Percentiles rank a stretch among this genome's conserved stretches.
Evolutionary conservation across 2,113 vertebrate genomes (phyloP).

Genomic region (Lanius ludovicianus): DNA sequence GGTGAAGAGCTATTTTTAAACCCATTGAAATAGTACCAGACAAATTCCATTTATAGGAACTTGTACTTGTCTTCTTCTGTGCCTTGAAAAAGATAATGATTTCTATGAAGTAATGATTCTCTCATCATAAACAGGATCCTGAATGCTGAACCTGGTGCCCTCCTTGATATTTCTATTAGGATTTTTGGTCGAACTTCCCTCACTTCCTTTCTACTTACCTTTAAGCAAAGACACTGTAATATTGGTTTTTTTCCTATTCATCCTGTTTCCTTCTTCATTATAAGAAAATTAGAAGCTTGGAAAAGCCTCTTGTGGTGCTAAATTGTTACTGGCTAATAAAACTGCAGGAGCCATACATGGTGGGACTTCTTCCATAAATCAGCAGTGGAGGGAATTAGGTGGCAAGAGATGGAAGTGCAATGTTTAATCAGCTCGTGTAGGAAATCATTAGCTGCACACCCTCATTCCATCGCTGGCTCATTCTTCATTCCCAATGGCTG

Average conservation of each 20-base stretch:
- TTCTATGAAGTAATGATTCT: conserved; percentile 57
- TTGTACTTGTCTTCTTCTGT: conserved; percentile 38
- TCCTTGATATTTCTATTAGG: neutral
- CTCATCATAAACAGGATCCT: conserved; percentile 40
- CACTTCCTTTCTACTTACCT: neutral
- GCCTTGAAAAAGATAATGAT: conserved; percentile 59
- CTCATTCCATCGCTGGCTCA: conserved; percentile 57
- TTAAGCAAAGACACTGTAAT: neutral
- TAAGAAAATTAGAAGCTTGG: conserved; percentile 62
- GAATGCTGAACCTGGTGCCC: neutral
- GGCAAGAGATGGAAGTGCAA: conserved; percentile 68
- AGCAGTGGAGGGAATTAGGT: conserved; percentile 68
- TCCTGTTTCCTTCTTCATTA: neutral
- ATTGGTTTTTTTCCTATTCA: neutral
- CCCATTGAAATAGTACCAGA: conserved; percentile 53
- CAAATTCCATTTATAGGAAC: conserved; percentile 66
- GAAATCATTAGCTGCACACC: conserved; percentile 76
- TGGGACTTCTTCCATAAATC: conserved; percentile 70
- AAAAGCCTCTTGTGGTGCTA: conserved; percentile 32
- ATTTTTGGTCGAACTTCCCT: neutral
- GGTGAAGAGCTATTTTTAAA: conserved; percentile 68
- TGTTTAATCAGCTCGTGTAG: conserved; percentile 77
- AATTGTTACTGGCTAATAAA: conserved; percentile 71
- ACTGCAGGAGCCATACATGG: conserved; percentile 34
- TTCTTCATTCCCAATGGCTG: conserved; percentile 73